Conservation (phyloP, 2,113 vertebrate species). For the Plestiodon gilberti region DNA sequence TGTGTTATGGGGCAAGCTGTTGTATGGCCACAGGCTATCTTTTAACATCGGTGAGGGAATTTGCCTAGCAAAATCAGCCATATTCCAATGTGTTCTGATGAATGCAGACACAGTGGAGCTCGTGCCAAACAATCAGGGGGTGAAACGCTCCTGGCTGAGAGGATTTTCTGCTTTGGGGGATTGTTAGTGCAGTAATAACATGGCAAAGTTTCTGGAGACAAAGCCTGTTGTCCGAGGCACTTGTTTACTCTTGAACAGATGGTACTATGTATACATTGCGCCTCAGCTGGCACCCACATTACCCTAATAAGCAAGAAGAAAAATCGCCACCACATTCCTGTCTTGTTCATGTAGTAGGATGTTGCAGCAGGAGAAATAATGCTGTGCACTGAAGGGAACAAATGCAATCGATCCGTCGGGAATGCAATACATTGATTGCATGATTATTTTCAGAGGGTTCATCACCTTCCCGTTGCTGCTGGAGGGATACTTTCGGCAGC, state of each 20-base stretch:
- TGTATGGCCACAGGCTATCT: constrained; percentile 55
- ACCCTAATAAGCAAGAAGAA: constrained; percentile 52
- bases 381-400: background rate
- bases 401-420: constrained; percentile 24
- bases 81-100: constrained; percentile 43
- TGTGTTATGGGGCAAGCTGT: constrained; percentile 49
- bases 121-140: constrained; percentile 33
- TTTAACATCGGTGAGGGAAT: constrained; percentile 54
- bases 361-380: background rate
- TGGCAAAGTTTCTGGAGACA: constrained; percentile 15
- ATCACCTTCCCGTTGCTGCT: constrained; percentile 8
- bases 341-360: constrained; percentile 43
- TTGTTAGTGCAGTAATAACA: constrained; percentile 33
- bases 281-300: constrained; percentile 50
- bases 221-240: constrained; percentile 20
- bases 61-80: constrained; percentile 29
- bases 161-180: background rate
- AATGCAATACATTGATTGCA: background rate
- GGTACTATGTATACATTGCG: constrained; percentile 6
- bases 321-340: constrained; percentile 31
- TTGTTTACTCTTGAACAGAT: constrained; percentile 66
- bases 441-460: constrained; percentile 10
- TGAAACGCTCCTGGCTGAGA: constrained; percentile 18
- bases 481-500: background rate
- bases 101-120: constrained; percentile 35